phyloP scores from a whole-genome alignment of 2,888 invertebrate genomes.

The Patella pellucida region DNA sequence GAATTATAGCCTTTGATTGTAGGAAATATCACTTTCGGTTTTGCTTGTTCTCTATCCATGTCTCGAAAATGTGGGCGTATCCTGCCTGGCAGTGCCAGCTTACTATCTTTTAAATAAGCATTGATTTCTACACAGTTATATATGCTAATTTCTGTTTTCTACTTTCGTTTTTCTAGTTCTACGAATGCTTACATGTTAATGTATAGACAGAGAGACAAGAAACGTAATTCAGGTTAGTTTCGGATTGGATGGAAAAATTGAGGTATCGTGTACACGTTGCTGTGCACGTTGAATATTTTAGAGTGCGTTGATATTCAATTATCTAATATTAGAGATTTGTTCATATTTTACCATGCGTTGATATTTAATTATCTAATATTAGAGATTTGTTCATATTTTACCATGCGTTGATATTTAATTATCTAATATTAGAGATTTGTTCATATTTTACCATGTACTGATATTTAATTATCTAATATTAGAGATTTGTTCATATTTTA shows the following conservation, averaged over 20 bases:
- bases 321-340: neutral
- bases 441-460: neutral
- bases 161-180: constrained; percentile 73
- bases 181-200: constrained; percentile 93
- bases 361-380: neutral
- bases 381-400: neutral
- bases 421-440: neutral
- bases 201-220: constrained; percentile 79
- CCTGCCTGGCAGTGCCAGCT: too few species aligned
- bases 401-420: neutral
- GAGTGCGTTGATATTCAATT: neutral
- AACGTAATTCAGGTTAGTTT: constrained; percentile 66
- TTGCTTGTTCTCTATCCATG: too few species aligned
- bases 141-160: neutral
- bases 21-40: too few species aligned
- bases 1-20: too few species aligned
- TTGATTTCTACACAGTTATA: too few species aligned
- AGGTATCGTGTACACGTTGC: too few species aligned
- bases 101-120: too few species aligned
- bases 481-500: neutral
- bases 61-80: too few species aligned
- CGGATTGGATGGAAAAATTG: too few species aligned
- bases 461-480: neutral
- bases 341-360: too few species aligned
- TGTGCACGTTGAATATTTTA: neutral